These are phyloP conservation scores for Tholera decimalis DNA, from an alignment of 2,888 invertebrate genomes.

Conservation along the genomic window DNA sequence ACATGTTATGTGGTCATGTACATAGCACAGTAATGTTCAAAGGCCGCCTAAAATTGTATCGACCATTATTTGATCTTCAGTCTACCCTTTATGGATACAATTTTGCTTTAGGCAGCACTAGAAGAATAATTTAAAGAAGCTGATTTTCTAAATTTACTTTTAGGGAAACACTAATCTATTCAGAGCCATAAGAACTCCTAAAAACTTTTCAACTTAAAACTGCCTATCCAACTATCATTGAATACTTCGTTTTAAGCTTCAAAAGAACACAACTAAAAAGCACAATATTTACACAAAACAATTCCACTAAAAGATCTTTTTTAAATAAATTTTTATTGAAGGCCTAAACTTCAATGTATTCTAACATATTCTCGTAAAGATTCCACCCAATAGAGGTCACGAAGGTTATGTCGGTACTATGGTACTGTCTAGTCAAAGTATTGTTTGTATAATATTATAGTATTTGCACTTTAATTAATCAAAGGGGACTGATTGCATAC, in stretches of 20 bases:
- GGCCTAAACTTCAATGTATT: slow-evolving; percentile 80
- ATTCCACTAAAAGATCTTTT: slow-evolving; percentile 78
- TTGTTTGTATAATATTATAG: slow-evolving; percentile 86
- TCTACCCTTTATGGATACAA: no score
- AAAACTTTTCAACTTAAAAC: slow-evolving; percentile 9
- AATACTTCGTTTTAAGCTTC: slow-evolving; percentile 16
- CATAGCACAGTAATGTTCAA: background rate
- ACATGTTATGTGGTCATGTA: background rate
- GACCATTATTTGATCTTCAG: no score
- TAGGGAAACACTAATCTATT: background rate
- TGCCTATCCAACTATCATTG: background rate
- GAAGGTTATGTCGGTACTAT: slow-evolving; percentile 84
- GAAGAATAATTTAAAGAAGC: no score
- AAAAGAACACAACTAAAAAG: slow-evolving; percentile 33
- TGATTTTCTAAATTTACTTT: background rate
- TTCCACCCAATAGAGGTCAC: slow-evolving; percentile 80
- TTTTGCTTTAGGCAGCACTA: no score
- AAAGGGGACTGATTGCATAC: slow-evolving; percentile 75
- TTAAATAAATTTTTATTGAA: slow-evolving; percentile 67
- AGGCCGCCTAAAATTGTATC: no score
- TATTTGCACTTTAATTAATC: slow-evolving; percentile 78
- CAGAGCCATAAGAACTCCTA: background rate
- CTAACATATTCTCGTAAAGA: slow-evolving; percentile 75
- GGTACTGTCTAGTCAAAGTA: slow-evolving; percentile 90
- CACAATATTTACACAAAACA: slow-evolving; percentile 49